Percentiles rank a stretch among this genome's conserved stretches.
Evolutionary conservation across 2,888 invertebrate species (phyloP).

Genomic region (Sphaerolaimus hirsutus): DNA sequence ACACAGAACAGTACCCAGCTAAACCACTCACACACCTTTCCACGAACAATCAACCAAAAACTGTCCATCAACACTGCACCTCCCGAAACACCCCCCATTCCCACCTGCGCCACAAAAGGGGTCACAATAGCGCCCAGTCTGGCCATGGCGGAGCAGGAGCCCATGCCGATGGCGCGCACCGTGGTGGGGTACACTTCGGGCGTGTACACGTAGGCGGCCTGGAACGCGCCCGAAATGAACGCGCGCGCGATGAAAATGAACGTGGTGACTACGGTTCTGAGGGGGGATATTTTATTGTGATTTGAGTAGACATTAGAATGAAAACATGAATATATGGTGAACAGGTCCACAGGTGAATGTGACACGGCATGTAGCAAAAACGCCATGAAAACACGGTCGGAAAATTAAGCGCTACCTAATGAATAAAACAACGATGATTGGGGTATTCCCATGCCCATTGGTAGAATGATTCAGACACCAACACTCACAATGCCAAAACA

Average conservation of each 20-base stretch:
- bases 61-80: not conserved
- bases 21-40: too few relatives aligned
- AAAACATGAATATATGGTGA: too few relatives aligned
- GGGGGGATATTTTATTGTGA: slow-evolving; percentile 4
- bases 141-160: slow-evolving; percentile 68
- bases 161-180: slow-evolving; percentile 64
- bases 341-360: too few relatives aligned
- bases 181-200: slow-evolving; percentile 82
- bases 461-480: too few relatives aligned
- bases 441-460: too few relatives aligned
- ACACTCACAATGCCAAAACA: too few relatives aligned
- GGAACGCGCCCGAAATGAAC: slow-evolving; percentile 74
- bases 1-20: too few relatives aligned
- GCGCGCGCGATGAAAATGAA: slow-evolving; percentile 65
- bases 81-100: not conserved
- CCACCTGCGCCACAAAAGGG: slow-evolving; percentile 65
- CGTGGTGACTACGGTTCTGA: slow-evolving; percentile 38
- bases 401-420: too few relatives aligned
- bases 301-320: too few relatives aligned
- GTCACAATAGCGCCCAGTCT: slow-evolving; percentile 75
- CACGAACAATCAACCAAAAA: not conserved
- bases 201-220: slow-evolving; percentile 81
- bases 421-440: too few relatives aligned
- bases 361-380: too few relatives aligned
- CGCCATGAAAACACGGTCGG: too few relatives aligned